These are phyloP conservation scores for Spinibarbus caldwelli DNA, from an alignment of 2,797 vertebrate species.

Conservation along the genomic window DNA sequence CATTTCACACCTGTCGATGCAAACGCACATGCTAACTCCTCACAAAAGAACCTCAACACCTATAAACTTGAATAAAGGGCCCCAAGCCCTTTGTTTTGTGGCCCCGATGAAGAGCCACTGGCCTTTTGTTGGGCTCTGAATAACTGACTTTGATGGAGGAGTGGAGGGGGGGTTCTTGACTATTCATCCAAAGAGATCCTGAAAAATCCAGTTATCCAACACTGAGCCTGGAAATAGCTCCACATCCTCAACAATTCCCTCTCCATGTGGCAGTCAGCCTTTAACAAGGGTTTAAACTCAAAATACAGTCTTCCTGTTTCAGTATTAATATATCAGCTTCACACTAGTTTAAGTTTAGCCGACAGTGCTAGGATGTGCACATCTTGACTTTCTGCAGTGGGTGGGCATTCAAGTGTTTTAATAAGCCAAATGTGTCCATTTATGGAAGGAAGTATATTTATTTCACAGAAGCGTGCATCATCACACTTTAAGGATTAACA, in stretches of 20 bases:
- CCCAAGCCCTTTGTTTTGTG: slow-evolving; percentile 39
- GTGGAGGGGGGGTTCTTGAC: slow-evolving; percentile 15
- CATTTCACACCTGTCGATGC: slow-evolving; percentile 34
- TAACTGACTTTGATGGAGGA: slow-evolving; percentile 55
- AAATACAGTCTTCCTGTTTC: background rate
- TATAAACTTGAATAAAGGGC: slow-evolving; percentile 20
- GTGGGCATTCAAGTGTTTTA: background rate
- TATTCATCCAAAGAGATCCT: slow-evolving; percentile 49
- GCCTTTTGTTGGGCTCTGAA: slow-evolving; percentile 52
- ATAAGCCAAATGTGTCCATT: background rate
- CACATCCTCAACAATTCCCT: slow-evolving; percentile 37
- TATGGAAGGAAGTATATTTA: background rate
- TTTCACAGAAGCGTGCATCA: background rate
- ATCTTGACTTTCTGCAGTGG: background rate
- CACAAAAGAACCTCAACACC: slow-evolving; percentile 23
- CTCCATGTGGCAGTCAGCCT: slow-evolving; percentile 8
- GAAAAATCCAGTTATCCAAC: slow-evolving; percentile 41
- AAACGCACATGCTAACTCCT: background rate
- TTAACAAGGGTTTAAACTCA: slow-evolving; percentile 11
- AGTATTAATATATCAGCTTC: slow-evolving; percentile 27
- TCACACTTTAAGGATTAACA: slow-evolving; percentile 44
- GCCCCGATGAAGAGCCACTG: slow-evolving; percentile 25
- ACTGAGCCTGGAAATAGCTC: slow-evolving; percentile 43
- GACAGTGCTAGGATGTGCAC: background rate
- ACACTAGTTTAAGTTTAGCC: slow-evolving; percentile 4